Percentiles rank a stretch among this genome's conserved stretches.
phyloP scores from a whole-genome alignment of 2,888 invertebrate species.

The Microplitis deprimator region DNA sequence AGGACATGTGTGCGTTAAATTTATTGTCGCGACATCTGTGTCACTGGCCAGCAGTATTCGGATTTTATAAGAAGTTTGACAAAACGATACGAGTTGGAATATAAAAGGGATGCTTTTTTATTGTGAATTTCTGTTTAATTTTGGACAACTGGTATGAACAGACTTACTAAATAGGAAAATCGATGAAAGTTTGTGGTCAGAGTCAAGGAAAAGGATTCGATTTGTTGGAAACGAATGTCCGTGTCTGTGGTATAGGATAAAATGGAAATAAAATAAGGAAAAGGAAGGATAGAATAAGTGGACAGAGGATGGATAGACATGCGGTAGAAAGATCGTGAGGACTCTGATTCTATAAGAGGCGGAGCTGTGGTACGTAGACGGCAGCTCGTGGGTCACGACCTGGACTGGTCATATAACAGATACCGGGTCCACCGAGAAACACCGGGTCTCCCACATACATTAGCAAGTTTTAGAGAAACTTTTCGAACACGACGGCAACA shows the following conservation, averaged over 20 bases:
- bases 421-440: conserved; percentile 56
- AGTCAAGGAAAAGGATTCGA: conserved; percentile 22
- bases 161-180: conserved; percentile 11
- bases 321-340: conserved; percentile 39
- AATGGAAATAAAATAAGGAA: neutral
- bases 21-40: conserved; percentile 37
- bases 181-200: conserved; percentile 17
- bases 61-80: conserved; percentile 25
- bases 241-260: neutral
- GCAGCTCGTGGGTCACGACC: conserved; percentile 60
- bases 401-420: conserved; percentile 60
- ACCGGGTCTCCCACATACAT: conserved; percentile 65
- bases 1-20: conserved; percentile 24
- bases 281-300: neutral
- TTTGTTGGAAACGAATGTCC: conserved; percentile 30
- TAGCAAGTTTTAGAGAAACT: conserved; percentile 59
- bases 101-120: neutral
- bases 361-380: conserved; percentile 37
- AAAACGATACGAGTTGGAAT: conserved; percentile 22
- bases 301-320: conserved; percentile 46
- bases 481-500: neutral
- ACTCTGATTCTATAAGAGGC: conserved; percentile 40
- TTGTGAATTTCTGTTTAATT: conserved; percentile 8
- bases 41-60: conserved; percentile 15
- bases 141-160: conserved; percentile 15